These are phyloP conservation scores for Zaprionus kolodkinae DNA, from an alignment of 1,140 invertebrate species.

Conservation along the genomic window DNA sequence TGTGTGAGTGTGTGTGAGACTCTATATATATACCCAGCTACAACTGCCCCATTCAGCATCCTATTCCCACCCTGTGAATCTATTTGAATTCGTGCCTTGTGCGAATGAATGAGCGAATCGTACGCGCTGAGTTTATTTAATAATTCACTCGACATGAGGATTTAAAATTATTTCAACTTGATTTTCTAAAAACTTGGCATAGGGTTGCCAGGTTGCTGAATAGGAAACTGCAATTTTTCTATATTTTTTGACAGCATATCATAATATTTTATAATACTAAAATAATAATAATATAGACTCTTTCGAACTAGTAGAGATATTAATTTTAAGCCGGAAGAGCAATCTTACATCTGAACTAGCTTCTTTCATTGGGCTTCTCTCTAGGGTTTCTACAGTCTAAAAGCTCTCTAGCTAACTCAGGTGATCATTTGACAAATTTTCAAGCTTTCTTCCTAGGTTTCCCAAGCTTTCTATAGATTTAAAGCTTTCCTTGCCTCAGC, in stretches of 20 bases:
- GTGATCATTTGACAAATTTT: too few relatives aligned
- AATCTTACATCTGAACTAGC: too few relatives aligned
- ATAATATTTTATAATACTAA: too few relatives aligned
- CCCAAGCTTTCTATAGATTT: background rate
- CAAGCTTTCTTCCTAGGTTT: too few relatives aligned
- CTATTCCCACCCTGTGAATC: background rate
- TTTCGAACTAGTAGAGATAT: too few relatives aligned
- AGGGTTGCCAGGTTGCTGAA: too few relatives aligned
- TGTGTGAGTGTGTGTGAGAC: constrained; percentile 25
- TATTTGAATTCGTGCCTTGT: background rate
- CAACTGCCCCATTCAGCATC: background rate
- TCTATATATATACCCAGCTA: background rate
- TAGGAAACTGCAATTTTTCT: too few relatives aligned
- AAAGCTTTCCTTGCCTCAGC: background rate
- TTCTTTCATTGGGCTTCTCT: too few relatives aligned
- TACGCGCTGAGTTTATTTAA: constrained; percentile 30
- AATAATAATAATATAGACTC: too few relatives aligned
- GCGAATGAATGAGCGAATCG: background rate
- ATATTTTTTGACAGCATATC: too few relatives aligned
- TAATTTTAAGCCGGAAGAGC: too few relatives aligned
- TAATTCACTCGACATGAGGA: constrained; percentile 8
- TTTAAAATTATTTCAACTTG: constrained; percentile 4
- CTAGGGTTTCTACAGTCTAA: too few relatives aligned
- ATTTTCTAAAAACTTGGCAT: background rate
- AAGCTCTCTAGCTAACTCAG: background rate